Conservation (phyloP, 2,888 invertebrate species). For the Drosophila nigritarsus region DNA sequence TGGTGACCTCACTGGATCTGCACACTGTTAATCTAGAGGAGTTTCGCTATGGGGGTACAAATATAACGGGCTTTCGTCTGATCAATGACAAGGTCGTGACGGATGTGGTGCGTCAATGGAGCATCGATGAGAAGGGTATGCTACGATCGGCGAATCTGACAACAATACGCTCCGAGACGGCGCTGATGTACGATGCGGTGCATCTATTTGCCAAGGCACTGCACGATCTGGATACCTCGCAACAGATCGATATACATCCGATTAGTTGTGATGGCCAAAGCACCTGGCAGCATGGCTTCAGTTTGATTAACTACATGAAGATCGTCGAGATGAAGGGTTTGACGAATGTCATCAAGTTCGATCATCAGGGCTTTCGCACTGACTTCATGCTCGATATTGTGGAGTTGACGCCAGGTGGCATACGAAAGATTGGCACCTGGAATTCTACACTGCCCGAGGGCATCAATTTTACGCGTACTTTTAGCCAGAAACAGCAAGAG, state of each 20-base stretch:
- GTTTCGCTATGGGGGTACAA: slow-evolving; percentile 97
- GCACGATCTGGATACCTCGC: slow-evolving; percentile 95
- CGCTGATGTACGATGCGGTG: slow-evolving; percentile 98
- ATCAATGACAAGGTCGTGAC: slow-evolving; percentile 94
- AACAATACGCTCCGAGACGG: slow-evolving; percentile 91
- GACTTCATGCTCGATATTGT: slow-evolving; percentile 96
- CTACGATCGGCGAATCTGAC: slow-evolving; percentile 85
- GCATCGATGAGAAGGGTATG: slow-evolving; percentile 90
- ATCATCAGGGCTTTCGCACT: slow-evolving; percentile 96
- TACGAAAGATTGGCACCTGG: slow-evolving; percentile 95
- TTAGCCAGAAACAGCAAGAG: slow-evolving; percentile 93
- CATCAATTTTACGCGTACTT: slow-evolving; percentile 94
- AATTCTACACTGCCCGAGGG: slow-evolving; percentile 91
- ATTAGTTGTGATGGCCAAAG: slow-evolving; percentile 94
- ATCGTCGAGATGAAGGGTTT: slow-evolving; percentile 97
- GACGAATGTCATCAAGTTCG: slow-evolving; percentile 96
- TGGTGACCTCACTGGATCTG: slow-evolving; percentile 96
- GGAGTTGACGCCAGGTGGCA: slow-evolving; percentile 93
- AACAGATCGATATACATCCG: slow-evolving; percentile 94
- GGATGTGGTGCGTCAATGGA: slow-evolving; percentile 92
- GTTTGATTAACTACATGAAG: slow-evolving; percentile 98
- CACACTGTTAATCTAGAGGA: slow-evolving; percentile 96
- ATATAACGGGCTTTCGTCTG: slow-evolving; percentile 96
- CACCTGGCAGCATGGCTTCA: slow-evolving; percentile 97
- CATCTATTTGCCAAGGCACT: slow-evolving; percentile 96